Base-by-base conservation (phyloP, 37 sponge, comb jelly and placozoan species). In the Bolinopsis microptera region DNA sequence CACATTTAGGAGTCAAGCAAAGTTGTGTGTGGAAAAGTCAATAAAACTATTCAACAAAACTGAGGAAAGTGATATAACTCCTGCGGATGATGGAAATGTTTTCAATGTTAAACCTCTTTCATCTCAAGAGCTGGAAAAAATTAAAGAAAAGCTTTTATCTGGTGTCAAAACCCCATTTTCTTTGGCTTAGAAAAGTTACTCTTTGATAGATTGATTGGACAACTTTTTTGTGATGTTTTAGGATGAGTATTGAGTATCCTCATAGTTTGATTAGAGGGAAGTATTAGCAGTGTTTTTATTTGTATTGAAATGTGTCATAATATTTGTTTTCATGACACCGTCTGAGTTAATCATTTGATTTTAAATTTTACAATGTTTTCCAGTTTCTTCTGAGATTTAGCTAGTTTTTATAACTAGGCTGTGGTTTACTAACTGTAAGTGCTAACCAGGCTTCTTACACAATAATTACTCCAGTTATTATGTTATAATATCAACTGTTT, bases 31-130 rank as follows among this genome's bases (percentile, higher is more conserved):
- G 0, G 90, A 86, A 27, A 39, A 38, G 35, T 86, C 90, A n/a
- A 86, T 86, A 86, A 86, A 86, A 40, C 61, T 86, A 1, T 41
- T 86, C 35, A 38, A 86, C 2, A 39, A 27, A 86, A 41, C 25
- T 25, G 90, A 41, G 35, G 90, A 86, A 38, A 27, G 36, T 39
- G 90, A 86, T 86, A 39, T 86, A 3, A 41, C 90, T 39, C 61
- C 90, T 28, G 90, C 36, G 1, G 90, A 86, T 86, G 90, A 86
- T 86, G 90, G 90, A 27, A 86, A 86, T 41, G 90, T 86, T 0
- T 86, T 86, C 26, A 86, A 86, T 86, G 90, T 86, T 1, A 86
- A 40, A 86, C 90, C 35, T 0, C 36, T 86, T 23, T 2, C 90
- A 41, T 39, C 41, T 2, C 34, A 21, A 33, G 90, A 86, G 36